phyloP scores from a whole-genome alignment of 2,797 vertebrate species.

The Rhabdomys pumilio region DNA sequence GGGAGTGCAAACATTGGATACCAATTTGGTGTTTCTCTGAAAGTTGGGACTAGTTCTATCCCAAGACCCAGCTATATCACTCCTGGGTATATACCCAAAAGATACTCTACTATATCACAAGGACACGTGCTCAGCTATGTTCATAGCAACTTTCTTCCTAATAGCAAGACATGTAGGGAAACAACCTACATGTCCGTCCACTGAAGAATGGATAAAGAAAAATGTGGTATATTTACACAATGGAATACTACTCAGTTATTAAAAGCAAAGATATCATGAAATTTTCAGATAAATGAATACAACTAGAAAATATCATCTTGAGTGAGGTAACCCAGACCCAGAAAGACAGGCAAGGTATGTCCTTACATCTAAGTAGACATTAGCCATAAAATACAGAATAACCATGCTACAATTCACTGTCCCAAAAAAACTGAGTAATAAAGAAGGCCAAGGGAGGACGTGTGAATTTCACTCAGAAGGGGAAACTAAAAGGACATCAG shows the following conservation, averaged over 20 bases:
- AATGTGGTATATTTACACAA: neutral
- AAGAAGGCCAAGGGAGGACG: neutral
- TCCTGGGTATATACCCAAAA: neutral
- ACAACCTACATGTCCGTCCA: neutral
- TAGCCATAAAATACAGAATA: neutral
- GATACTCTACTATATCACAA: neutral
- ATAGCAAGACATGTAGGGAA: neutral
- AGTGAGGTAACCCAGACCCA: neutral
- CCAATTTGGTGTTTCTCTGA: neutral
- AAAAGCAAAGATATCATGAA: neutral
- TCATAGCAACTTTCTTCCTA: neutral
- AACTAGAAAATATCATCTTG: neutral
- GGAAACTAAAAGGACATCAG: neutral
- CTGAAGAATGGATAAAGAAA: neutral
- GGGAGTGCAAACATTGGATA: neutral
- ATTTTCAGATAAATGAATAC: neutral
- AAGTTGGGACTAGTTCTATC: neutral
- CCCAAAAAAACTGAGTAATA: neutral
- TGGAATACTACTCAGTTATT: neutral
- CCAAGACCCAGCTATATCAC: neutral
- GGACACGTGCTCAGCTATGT: neutral
- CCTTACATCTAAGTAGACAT: neutral
- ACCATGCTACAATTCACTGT: neutral
- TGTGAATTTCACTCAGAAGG: neutral
- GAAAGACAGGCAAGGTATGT: neutral